Evolutionary conservation across 1,140 invertebrate species (phyloP).

Genomic region (Stenopsyche tienmushanensis): DNA sequence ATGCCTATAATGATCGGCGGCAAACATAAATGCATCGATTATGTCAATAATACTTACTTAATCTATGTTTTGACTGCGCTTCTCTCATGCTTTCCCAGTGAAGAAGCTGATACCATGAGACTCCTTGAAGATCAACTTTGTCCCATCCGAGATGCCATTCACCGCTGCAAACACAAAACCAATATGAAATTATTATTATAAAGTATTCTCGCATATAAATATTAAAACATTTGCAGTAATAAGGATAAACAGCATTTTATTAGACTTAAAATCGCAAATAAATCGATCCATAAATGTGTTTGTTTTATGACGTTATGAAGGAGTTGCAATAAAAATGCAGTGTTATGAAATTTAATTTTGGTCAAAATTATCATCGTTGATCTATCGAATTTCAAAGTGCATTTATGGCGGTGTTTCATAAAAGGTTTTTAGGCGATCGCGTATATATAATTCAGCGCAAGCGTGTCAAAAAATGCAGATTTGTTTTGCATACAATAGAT

Average conservation of each 20-base stretch:
- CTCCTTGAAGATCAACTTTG: slow-evolving; percentile 77
- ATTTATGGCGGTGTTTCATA: background rate
- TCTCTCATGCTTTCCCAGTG: slow-evolving; percentile 91
- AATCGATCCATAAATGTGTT: too few species aligned
- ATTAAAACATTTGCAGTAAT: too few species aligned
- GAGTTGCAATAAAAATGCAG: too few species aligned
- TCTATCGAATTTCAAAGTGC: too few species aligned
- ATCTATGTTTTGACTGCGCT: slow-evolving; percentile 89
- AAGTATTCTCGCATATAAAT: too few species aligned
- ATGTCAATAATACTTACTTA: slow-evolving; percentile 76
- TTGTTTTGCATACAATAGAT: slow-evolving; percentile 5
- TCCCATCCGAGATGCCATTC: slow-evolving; percentile 91
- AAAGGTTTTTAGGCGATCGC: background rate
- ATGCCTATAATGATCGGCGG: too few species aligned
- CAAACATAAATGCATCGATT: too few species aligned
- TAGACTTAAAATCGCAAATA: too few species aligned
- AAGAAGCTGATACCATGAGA: slow-evolving; percentile 92
- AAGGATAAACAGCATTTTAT: too few species aligned
- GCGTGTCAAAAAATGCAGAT: background rate
- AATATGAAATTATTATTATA: slow-evolving; percentile 4
- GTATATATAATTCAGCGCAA: background rate
- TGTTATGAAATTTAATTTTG: too few species aligned
- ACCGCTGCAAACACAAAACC: slow-evolving; percentile 65
- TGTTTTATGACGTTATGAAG: too few species aligned
- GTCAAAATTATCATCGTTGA: too few species aligned